Evolutionary conservation across 2,113 vertebrate species (phyloP).

Genomic region (Sterna hirundo): DNA sequence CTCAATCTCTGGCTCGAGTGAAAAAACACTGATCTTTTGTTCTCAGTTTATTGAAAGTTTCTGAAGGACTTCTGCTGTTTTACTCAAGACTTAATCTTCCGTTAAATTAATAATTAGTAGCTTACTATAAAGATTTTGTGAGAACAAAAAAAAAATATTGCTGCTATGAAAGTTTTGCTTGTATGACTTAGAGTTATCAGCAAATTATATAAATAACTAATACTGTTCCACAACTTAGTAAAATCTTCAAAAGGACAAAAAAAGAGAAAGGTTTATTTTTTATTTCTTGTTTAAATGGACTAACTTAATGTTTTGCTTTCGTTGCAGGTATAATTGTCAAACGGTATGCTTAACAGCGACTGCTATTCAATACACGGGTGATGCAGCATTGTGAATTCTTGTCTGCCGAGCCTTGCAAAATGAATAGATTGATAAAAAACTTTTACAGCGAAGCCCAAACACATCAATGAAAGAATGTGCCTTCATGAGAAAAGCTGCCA

Average conservation of each 20-base stretch:
- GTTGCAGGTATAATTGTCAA: background rate
- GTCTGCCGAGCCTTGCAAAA: background rate
- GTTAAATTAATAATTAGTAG: background rate
- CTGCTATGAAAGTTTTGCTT: background rate
- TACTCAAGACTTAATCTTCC: background rate
- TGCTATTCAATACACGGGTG: background rate
- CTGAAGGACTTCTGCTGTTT: background rate
- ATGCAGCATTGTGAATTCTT: background rate
- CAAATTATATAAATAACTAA: background rate
- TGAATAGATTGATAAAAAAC: background rate
- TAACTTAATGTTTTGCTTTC: background rate
- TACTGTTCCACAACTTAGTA: background rate
- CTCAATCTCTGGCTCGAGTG: background rate
- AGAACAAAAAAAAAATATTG: background rate
- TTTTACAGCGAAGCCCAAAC: background rate
- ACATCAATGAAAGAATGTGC: background rate
- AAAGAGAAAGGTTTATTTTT: background rate
- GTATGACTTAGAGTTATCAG: background rate
- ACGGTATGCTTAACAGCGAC: background rate
- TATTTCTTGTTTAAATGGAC: background rate
- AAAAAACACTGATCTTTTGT: background rate
- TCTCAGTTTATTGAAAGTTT: background rate
- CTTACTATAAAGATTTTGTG: background rate
- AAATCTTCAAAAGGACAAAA: background rate
- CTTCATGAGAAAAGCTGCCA: background rate